These are phyloP conservation scores for Heliconius cydno DNA, from an alignment of 2,888 invertebrate species.

Conservation along the genomic window DNA sequence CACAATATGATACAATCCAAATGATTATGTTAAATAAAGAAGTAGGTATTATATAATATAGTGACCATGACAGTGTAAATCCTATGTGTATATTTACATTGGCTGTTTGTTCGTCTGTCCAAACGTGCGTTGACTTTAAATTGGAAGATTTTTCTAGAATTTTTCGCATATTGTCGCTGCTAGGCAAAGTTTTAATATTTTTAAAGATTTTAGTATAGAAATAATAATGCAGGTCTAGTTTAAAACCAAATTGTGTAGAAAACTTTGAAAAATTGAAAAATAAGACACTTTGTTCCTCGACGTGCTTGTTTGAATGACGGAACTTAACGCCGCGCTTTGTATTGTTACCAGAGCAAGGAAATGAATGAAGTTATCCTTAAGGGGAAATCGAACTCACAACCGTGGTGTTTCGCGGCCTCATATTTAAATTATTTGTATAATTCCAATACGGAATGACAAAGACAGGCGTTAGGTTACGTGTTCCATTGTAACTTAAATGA, in stretches of 20 bases:
- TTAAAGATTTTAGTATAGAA: neutral
- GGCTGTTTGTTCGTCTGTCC: neutral
- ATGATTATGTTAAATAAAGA: neutral
- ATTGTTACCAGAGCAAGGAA: neutral
- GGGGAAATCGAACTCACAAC: too few species aligned
- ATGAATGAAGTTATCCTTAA: too few species aligned
- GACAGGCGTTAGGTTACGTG: too few species aligned
- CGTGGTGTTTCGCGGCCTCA: too few species aligned
- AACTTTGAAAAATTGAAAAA: too few species aligned
- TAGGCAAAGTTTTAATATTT: neutral
- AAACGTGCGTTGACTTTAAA: constrained; percentile 12
- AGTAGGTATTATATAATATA: neutral
- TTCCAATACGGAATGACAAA: too few species aligned
- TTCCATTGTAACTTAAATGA: too few species aligned
- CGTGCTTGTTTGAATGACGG: neutral
- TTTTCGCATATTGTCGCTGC: neutral
- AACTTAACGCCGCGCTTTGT: neutral
- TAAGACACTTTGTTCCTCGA: too few species aligned
- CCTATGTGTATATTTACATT: neutral
- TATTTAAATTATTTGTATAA: too few species aligned
- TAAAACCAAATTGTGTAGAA: too few species aligned
- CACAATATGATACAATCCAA: neutral
- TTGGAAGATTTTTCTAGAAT: neutral
- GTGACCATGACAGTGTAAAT: constrained; percentile 10
- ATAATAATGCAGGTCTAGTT: neutral